Base-by-base conservation (phyloP, 2,888 invertebrate species). In the Scaptomyza caliginosa region DNA sequence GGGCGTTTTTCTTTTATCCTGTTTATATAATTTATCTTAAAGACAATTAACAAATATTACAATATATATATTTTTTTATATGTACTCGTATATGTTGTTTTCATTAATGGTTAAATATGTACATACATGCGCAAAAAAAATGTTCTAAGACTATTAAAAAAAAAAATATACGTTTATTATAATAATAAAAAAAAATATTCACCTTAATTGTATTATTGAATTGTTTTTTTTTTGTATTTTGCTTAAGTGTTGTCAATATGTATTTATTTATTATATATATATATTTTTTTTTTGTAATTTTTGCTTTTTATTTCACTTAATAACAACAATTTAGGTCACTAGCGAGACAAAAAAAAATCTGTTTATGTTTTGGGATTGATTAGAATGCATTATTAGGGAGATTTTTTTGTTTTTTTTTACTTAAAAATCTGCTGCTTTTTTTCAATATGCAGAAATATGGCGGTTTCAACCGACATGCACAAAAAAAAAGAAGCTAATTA, bases 71-170 rank as follows among this genome's bases (percentile, higher is more conserved):
- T 75, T 70, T 59, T 50, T 71, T 63, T 49, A 57, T 57, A 45
- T 50, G 21, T n/a, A n/a, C n/a, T n/a, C n/a, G n/a, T 50, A 40
- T 67, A 46, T 67, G 38, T 46, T 46, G 28, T 45, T 23, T 40
- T 50, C 36, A 39, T 38, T 50, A 43, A 39, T 38, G 50, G 23
- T 50, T 55, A 50, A 63, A 54, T 83, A 82, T 87, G 36, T 82
- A 85, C 74, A 80, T 40, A 80, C 67, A 74, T 77, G 71, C 73
- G 71, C 73, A 73, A 74, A 83, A 86, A 81, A 81, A 82, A 77
- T 32, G 2, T 36, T 50, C 28, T 72, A 54, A 55, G 8, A 5
- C 67, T 75, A 75, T 49, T 36, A 56, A 71, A 67, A 77, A 77
- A 75, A 75, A 74, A 63, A 16, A n/a, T n/a, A n/a, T 21, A 21